Evolutionary conservation across 1,140 invertebrate species (phyloP).

Genomic region (Aphaenogaster rudis): DNA sequence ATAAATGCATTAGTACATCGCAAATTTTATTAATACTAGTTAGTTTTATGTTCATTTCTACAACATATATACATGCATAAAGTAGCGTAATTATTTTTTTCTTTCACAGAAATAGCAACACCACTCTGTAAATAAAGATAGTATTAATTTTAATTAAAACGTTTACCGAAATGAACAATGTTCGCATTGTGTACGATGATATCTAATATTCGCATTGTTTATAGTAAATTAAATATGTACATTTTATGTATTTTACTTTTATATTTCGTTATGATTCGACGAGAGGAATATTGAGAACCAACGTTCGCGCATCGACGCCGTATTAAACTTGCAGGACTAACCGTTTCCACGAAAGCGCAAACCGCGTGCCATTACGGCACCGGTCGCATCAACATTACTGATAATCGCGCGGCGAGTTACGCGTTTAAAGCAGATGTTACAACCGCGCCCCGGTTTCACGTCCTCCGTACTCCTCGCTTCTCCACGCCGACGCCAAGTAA

Average conservation of each 20-base stretch:
- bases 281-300: not conserved
- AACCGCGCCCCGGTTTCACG: slow-evolving; percentile 56
- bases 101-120: not conserved
- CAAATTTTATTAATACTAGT: not conserved
- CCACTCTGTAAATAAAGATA: not conserved
- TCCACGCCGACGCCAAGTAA: slow-evolving; percentile 38
- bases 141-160: slow-evolving; percentile 7
- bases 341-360: slow-evolving; percentile 53
- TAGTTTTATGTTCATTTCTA: not conserved
- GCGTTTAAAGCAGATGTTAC: slow-evolving; percentile 60
- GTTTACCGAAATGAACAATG: not conserved
- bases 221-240: too few species aligned
- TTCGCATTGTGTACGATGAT: not conserved
- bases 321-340: slow-evolving; percentile 57
- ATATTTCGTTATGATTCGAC: slow-evolving; percentile 1
- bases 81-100: not conserved
- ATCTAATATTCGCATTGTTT: not conserved
- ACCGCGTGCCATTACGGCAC: slow-evolving; percentile 51
- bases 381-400: slow-evolving; percentile 54
- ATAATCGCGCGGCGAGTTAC: slow-evolving; percentile 65
- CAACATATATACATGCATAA: not conserved
- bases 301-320: not conserved
- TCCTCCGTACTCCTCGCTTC: slow-evolving; percentile 18
- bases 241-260: not conserved
- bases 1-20: not conserved